Evolutionary conservation across 2,113 vertebrate species (phyloP).

Genomic region (Platycercus adscitus): DNA sequence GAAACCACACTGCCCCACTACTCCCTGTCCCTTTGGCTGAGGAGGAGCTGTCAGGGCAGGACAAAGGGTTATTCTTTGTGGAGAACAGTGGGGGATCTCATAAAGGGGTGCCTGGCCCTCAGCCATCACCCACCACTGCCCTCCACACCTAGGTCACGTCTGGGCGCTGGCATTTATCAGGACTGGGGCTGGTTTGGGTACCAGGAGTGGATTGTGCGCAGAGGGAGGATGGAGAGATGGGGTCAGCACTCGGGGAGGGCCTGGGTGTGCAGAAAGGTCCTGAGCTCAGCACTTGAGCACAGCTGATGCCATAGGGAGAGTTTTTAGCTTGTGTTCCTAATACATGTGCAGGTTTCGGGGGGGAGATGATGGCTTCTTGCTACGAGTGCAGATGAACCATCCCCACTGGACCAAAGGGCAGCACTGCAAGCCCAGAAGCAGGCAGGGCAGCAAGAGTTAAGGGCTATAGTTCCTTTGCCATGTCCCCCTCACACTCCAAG

Average conservation of each 20-base stretch:
- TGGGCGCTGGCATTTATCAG: not conserved
- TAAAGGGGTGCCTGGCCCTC: fast-evolving
- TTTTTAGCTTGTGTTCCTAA: fast-evolving
- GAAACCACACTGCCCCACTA: fast-evolving
- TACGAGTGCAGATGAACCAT: too few relatives aligned
- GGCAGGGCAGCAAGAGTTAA: not conserved
- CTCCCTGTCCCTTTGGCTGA: fast-evolving
- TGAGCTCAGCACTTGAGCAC: not conserved
- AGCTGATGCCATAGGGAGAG: fast-evolving
- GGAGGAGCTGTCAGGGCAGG: not conserved
- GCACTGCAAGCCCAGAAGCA: not conserved
- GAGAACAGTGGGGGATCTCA: slow-evolving; percentile 17
- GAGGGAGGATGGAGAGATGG: not conserved
- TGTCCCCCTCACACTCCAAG: fast-evolving
- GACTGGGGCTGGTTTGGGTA: not conserved
- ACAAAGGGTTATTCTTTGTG: slow-evolving; percentile 25
- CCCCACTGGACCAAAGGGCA: not conserved
- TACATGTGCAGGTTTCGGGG: fast-evolving
- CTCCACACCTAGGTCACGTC: slow-evolving; percentile 18
- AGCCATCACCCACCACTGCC: not conserved
- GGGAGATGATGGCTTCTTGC: not conserved
- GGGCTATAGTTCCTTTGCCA: not conserved
- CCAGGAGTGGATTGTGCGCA: fast-evolving
- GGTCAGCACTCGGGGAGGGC: not conserved
- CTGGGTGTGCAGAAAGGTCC: not conserved